Percentiles rank a stretch among this genome's conserved stretches.
These are phyloP conservation scores for Dinomys branickii DNA, from an alignment of 2,113 vertebrate species.

Conservation along the genomic window DNA sequence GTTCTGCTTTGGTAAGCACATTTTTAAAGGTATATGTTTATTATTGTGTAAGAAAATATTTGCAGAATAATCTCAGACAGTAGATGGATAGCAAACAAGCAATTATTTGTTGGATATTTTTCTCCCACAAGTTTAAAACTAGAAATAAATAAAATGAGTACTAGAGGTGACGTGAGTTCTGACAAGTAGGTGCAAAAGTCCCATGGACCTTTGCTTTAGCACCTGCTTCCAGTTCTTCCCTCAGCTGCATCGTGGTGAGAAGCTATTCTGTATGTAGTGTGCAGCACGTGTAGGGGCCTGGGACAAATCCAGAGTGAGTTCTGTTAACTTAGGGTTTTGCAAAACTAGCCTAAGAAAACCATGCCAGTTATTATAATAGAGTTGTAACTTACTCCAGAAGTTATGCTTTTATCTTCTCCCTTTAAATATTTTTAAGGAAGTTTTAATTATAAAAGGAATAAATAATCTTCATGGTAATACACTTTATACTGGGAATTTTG, in stretches of 20 bases:
- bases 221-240: not conserved
- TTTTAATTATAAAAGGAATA: slow-evolving; percentile 11
- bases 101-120: not conserved
- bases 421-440: not conserved
- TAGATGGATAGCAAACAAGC: not conserved
- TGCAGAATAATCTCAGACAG: not conserved
- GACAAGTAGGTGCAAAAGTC: not conserved
- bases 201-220: not conserved
- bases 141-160: slow-evolving; percentile 8
- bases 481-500: not conserved
- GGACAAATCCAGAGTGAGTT: not conserved
- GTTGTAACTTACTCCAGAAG: not conserved
- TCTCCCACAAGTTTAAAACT: not conserved
- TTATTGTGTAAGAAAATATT: not conserved
- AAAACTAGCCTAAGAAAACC: not conserved
- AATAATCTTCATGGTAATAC: not conserved
- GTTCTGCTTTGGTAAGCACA: slow-evolving; percentile 91
- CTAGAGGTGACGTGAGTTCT: not conserved
- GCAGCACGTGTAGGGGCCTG: not conserved
- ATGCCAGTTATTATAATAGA: not conserved
- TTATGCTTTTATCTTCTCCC: not conserved
- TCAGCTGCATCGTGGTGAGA: not conserved
- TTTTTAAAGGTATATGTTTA: not conserved
- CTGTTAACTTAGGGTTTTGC: not conserved
- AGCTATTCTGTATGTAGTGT: not conserved